Evolutionary conservation across 2,797 vertebrate species (phyloP).

Genomic region (Podarcis siculus): DNA sequence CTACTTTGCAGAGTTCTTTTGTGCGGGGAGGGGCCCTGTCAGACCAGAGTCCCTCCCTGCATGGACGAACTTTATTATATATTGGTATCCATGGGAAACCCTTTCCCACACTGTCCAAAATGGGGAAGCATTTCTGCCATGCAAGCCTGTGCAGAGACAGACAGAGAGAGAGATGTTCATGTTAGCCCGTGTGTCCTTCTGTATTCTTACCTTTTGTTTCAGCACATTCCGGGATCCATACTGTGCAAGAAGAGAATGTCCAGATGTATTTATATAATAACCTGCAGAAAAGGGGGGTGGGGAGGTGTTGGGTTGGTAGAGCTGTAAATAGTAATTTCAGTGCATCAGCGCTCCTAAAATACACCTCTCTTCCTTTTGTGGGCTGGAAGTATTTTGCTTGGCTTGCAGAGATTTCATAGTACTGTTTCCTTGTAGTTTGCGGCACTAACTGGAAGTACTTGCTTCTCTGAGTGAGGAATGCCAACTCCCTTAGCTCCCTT

Average conservation of each 20-base stretch:
- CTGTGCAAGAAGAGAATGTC: background rate
- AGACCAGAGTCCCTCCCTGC: too few relatives aligned
- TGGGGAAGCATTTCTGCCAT: too few relatives aligned
- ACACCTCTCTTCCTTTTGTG: background rate
- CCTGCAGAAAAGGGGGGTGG: background rate
- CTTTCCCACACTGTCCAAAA: too few relatives aligned
- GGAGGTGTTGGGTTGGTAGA: background rate
- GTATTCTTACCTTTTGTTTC: too few relatives aligned
- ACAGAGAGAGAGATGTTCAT: too few relatives aligned
- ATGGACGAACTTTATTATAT: too few relatives aligned
- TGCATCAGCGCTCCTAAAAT: background rate
- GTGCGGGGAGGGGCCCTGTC: too few relatives aligned
- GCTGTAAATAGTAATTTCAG: background rate
- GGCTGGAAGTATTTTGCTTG: background rate
- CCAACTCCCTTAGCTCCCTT: background rate
- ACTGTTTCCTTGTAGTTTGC: background rate
- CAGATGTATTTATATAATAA: background rate
- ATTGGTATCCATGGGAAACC: too few relatives aligned
- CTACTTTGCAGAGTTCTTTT: too few relatives aligned
- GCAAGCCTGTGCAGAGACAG: too few relatives aligned
- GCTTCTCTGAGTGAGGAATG: background rate
- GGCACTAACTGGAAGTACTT: background rate
- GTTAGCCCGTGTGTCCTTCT: too few relatives aligned
- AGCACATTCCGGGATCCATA: too few relatives aligned
- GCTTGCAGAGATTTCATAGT: background rate